phyloP scores from a whole-genome alignment of 2,888 invertebrate genomes.

The Trissonchulus sp. region DNA sequence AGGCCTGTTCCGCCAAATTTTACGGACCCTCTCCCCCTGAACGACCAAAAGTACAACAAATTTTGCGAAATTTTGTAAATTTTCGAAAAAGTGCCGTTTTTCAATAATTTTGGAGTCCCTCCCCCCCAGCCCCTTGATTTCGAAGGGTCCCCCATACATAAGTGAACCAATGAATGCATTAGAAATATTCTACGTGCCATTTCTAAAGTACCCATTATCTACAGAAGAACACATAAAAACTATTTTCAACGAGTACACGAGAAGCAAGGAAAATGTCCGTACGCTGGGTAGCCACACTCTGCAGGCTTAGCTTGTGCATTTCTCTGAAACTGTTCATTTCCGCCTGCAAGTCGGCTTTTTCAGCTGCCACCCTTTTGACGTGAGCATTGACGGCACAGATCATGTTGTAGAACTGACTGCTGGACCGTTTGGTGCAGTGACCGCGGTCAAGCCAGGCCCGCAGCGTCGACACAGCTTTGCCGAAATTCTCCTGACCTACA shows the following conservation, averaged over 20 bases:
- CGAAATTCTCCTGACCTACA: constrained; percentile 69
- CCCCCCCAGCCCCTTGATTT: too few species aligned
- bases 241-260: too few species aligned
- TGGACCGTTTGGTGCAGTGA: constrained; percentile 79
- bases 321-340: constrained; percentile 78
- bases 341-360: constrained; percentile 78
- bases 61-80: too few species aligned
- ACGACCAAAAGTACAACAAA: neutral
- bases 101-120: too few species aligned
- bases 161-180: too few species aligned
- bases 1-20: too few species aligned
- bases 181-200: too few species aligned
- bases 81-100: too few species aligned
- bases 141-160: too few species aligned
- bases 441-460: constrained; percentile 88
- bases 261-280: too few species aligned
- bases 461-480: constrained; percentile 75
- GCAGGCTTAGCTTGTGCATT: constrained; percentile 73
- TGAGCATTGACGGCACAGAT: constrained; percentile 84
- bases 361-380: constrained; percentile 72
- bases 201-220: too few species aligned
- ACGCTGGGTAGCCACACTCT: constrained; percentile 82
- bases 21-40: neutral
- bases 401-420: constrained; percentile 75
- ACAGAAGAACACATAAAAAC: too few species aligned